Evolutionary conservation across 2,888 invertebrate genomes (phyloP).

Genomic region (Anagyrus pseudococci): DNA sequence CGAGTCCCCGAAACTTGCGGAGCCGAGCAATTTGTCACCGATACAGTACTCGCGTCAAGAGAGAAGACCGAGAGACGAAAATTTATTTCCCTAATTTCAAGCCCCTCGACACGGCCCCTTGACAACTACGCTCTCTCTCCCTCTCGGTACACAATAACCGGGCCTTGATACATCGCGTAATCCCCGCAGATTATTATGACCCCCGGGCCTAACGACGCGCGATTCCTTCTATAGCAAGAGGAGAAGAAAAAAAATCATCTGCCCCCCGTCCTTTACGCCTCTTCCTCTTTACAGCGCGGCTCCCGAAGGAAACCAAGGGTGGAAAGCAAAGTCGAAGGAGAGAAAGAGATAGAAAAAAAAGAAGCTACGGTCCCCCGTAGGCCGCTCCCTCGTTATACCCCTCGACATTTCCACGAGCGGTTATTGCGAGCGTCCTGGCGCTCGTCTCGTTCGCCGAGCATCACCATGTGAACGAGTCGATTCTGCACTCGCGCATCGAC

Average conservation of each 20-base stretch:
- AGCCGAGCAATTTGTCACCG: slow-evolving; percentile 31
- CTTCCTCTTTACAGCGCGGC: not conserved
- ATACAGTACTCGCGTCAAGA: slow-evolving; percentile 19
- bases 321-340: not conserved
- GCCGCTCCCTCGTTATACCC: no score
- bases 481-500: no score
- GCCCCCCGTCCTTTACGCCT: slow-evolving; percentile 4
- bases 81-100: slow-evolving; percentile 36
- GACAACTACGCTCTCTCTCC: slow-evolving; percentile 1
- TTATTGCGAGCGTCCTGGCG: no score
- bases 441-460: no score
- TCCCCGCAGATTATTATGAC: slow-evolving; percentile 37
- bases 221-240: slow-evolving; percentile 19
- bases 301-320: not conserved
- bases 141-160: not conserved
- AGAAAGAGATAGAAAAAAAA: not conserved
- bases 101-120: slow-evolving; percentile 10
- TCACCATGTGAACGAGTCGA: no score
- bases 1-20: slow-evolving; percentile 5
- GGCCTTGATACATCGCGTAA: slow-evolving; percentile 24
- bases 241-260: not conserved
- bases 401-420: no score
- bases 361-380: no score
- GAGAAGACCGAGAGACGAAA: not conserved
- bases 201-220: slow-evolving; percentile 22